A percentile compares a stretch with the other conserved stretches of the same genome.
These are phyloP conservation scores for Cathartes aura DNA, from an alignment of 2,113 vertebrate genomes.

Conservation along the genomic window DNA sequence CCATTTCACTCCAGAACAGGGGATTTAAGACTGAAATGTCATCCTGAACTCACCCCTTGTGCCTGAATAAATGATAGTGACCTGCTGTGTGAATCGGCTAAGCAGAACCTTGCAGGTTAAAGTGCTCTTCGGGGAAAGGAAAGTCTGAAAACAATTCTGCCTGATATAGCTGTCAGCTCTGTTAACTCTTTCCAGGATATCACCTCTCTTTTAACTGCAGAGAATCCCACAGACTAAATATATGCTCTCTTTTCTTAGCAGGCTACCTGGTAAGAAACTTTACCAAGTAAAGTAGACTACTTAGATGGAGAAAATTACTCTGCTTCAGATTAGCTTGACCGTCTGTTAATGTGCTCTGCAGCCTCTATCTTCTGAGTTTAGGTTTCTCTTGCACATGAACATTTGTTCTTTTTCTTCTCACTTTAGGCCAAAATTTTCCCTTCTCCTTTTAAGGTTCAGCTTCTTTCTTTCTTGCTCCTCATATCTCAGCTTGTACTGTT, in stretches of 20 bases:
- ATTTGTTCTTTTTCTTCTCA: not conserved
- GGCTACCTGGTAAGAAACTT: not conserved
- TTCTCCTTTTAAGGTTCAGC: not conserved
- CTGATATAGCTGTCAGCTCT: slow-evolving; percentile 48
- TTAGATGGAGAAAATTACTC: not conserved
- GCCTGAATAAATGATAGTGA: slow-evolving; percentile 43
- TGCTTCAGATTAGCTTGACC: not conserved
- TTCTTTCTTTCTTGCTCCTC: not conserved
- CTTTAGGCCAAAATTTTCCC: not conserved
- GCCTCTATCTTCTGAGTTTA: not conserved
- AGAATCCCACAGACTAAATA: not conserved
- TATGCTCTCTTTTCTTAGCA: not conserved
- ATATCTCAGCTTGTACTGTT: not conserved
- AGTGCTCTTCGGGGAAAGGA: slow-evolving; percentile 39
- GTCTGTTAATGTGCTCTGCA: not conserved
- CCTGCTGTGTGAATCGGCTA: slow-evolving; percentile 46
- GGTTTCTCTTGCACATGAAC: not conserved
- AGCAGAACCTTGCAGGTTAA: slow-evolving; percentile 50
- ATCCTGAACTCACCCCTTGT: slow-evolving; percentile 27
- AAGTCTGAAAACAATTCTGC: slow-evolving; percentile 50
- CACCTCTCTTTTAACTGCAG: not conserved
- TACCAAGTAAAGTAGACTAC: fast-evolving
- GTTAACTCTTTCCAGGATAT: slow-evolving; percentile 39
- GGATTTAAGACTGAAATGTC: slow-evolving; percentile 50
- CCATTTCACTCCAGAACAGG: slow-evolving; percentile 7